A percentile compares a stretch with the other conserved stretches of the same genome.
These are phyloP conservation scores for Hestina assimilis DNA, from an alignment of 1,140 invertebrate genomes.

Conservation along the genomic window DNA sequence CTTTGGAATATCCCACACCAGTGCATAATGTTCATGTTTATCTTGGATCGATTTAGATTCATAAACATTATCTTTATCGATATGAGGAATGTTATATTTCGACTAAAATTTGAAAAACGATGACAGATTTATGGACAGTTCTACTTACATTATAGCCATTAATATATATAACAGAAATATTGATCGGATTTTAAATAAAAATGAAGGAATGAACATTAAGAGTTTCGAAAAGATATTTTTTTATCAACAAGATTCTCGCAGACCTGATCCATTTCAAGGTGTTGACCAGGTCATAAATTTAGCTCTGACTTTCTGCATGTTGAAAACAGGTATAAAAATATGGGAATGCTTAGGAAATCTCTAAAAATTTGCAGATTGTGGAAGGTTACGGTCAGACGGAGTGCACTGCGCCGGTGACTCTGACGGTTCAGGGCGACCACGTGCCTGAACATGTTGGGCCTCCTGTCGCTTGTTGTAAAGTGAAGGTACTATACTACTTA, in stretches of 20 bases:
- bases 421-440: constrained; percentile 95
- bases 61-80: constrained; percentile 2
- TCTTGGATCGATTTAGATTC: constrained; percentile 3
- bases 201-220: no score
- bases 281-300: no score
- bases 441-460: constrained; percentile 95
- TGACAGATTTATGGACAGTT: not conserved
- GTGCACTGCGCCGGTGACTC: constrained; percentile 94
- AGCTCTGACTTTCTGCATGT: no score
- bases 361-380: constrained; percentile 81
- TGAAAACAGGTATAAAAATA: no score
- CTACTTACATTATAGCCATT: not conserved
- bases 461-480: constrained; percentile 93
- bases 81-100: not conserved
- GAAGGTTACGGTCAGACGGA: constrained; percentile 99
- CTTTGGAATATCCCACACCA: not conserved
- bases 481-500: constrained; percentile 83
- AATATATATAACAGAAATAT: not conserved
- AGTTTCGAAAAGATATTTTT: no score
- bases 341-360: no score
- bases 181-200: not conserved
- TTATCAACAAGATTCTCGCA: no score
- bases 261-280: no score
- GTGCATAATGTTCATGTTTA: not conserved
- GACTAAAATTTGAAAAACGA: not conserved